A percentile compares a stretch with the other conserved stretches of the same genome.
These are phyloP conservation scores for Tetraneura akinire DNA, from an alignment of 1,140 invertebrate species.

Conservation along the genomic window DNA sequence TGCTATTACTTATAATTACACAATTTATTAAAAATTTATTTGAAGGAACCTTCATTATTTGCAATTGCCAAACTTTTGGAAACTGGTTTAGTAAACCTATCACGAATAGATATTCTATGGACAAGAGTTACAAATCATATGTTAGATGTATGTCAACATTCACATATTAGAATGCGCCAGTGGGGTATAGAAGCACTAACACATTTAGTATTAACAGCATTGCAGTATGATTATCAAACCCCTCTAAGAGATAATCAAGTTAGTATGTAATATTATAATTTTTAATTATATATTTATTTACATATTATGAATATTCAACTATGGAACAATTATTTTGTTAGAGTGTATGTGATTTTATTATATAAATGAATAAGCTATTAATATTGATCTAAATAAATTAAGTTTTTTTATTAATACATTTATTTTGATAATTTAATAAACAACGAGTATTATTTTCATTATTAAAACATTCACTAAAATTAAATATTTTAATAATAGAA, in stretches of 20 bases:
- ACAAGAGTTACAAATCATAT: conserved; percentile 94
- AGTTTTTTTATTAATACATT: too few relatives aligned
- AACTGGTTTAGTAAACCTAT: conserved; percentile 92
- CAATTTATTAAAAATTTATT: too few relatives aligned
- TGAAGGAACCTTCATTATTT: conserved; percentile 91
- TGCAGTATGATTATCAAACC: conserved; percentile 82
- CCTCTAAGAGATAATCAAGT: conserved; percentile 85
- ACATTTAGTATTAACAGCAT: conserved; percentile 88
- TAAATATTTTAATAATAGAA: conserved; percentile 65
- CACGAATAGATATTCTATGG: conserved; percentile 93
- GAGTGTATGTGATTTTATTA: too few relatives aligned
- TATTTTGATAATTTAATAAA: too few relatives aligned
- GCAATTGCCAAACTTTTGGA: conserved; percentile 96
- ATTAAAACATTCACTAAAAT: too few relatives aligned
- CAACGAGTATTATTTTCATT: too few relatives aligned
- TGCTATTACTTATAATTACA: too few relatives aligned
- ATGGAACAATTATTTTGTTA: too few relatives aligned
- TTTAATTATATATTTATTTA: too few relatives aligned
- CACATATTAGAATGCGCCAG: conserved; percentile 90
- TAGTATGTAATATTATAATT: conserved; percentile 47
- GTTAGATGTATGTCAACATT: conserved; percentile 93
- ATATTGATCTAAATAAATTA: too few relatives aligned
- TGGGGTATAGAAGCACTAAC: conserved; percentile 98
- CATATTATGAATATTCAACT: too few relatives aligned
- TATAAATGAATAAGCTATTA: too few relatives aligned